Evolutionary conservation across 2,113 vertebrate genomes (phyloP).

Genomic region (Oreochromis tanganicae): DNA sequence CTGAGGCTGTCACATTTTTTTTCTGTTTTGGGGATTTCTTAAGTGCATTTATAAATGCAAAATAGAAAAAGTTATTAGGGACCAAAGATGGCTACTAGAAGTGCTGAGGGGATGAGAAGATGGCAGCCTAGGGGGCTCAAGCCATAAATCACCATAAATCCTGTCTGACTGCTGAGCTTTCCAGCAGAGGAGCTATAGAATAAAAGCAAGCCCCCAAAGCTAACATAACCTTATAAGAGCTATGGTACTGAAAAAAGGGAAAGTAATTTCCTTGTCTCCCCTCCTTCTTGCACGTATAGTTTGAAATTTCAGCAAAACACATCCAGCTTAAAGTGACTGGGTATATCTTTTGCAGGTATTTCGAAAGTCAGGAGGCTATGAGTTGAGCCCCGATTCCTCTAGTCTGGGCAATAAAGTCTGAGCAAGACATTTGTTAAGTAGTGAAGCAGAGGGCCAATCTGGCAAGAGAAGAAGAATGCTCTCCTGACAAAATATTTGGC

Average conservation of each 20-base stretch:
- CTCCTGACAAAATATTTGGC: conserved; percentile 39
- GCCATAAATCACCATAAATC: conserved; percentile 59
- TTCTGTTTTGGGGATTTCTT: not conserved
- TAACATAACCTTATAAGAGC: conserved; percentile 27
- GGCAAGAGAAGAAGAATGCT: not conserved
- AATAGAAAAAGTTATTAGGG: not conserved
- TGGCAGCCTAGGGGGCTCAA: not conserved
- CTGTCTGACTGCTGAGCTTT: conserved; percentile 13
- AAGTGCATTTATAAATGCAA: not conserved
- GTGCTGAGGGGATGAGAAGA: conserved; percentile 4
- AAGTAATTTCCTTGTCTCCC: conserved; percentile 33
- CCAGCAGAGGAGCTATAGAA: conserved; percentile 9
- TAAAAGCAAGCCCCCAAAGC: conserved; percentile 19
- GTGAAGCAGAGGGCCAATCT: not conserved
- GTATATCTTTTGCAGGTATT: conserved; percentile 7
- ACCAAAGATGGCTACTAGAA: conserved; percentile 12
- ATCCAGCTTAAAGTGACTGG: not conserved
- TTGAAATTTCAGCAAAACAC: conserved; percentile 12
- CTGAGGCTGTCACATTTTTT: not conserved
- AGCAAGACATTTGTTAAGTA: not conserved
- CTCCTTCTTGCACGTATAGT: conserved; percentile 1
- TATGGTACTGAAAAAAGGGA: conserved; percentile 22
- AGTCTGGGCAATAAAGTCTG: not conserved
- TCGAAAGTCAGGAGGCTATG: conserved; percentile 11
- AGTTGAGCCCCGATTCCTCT: not conserved